Conservation (phyloP, 2,888 invertebrate species). For the Heliconius ethilla region DNA sequence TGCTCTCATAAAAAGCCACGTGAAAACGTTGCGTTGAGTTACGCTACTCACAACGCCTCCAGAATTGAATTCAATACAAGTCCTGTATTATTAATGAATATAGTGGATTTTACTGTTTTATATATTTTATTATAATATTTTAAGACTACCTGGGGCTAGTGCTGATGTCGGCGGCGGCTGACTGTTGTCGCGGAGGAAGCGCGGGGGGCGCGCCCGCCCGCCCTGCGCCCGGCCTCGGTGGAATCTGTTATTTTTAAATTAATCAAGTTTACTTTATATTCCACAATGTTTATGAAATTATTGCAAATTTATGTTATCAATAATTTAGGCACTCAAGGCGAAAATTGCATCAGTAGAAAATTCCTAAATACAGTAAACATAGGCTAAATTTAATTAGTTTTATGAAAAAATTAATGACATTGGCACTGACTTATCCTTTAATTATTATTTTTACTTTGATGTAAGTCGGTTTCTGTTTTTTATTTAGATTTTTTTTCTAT, state of each 20-base stretch:
- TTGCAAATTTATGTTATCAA: neutral
- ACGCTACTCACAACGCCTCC: no score
- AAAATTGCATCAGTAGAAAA: neutral
- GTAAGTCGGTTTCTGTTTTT: no score
- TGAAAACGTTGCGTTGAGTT: no score
- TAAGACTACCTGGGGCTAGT: constrained; percentile 61
- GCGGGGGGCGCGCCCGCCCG: constrained; percentile 69
- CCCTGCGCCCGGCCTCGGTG: constrained; percentile 59
- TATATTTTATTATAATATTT: neutral
- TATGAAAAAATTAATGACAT: no score
- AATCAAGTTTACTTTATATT: neutral
- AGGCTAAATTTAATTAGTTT: no score
- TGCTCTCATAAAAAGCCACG: no score
- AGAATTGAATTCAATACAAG: neutral
- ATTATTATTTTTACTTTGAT: no score
- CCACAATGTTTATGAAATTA: neutral
- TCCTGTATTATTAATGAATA: neutral
- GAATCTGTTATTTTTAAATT: constrained; percentile 55
- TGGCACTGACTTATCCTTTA: no score
- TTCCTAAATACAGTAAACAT: neutral
- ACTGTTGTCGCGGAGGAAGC: constrained; percentile 81
- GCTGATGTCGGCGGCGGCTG: constrained; percentile 74
- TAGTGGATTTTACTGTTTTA: neutral
- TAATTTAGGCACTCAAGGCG: neutral
- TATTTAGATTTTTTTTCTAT: no score